These are phyloP conservation scores for Rhinoderma darwinii DNA, from an alignment of 2,113 vertebrate species.

Conservation along the genomic window DNA sequence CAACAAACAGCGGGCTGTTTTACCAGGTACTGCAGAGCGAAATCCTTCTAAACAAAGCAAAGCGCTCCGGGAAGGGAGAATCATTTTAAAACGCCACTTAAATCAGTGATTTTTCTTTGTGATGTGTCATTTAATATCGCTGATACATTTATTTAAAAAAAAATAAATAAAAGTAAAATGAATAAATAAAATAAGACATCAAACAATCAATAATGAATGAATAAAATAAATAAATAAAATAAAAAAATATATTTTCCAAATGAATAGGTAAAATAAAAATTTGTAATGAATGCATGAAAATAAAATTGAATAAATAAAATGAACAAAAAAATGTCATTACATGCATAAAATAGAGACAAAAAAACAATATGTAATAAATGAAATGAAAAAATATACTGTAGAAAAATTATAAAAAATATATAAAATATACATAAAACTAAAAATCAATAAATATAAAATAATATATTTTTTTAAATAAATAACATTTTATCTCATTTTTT, in stretches of 20 bases:
- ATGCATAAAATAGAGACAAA: too few relatives aligned
- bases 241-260: too few relatives aligned
- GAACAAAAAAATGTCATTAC: too few relatives aligned
- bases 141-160: too few relatives aligned
- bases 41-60: conserved; percentile 3
- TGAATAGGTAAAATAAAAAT: too few relatives aligned
- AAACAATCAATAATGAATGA: too few relatives aligned
- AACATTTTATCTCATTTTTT: neutral
- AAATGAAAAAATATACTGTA: too few relatives aligned
- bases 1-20: conserved; percentile 16
- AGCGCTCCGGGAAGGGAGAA: neutral
- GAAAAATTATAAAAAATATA: neutral
- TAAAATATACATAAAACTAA: neutral
- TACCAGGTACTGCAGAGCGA: neutral
- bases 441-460: neutral
- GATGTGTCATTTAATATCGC: neutral
- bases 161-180: neutral
- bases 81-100: neutral
- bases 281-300: too few relatives aligned
- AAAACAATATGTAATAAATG: neutral
- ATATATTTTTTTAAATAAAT: neutral
- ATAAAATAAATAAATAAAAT: too few relatives aligned
- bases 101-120: neutral
- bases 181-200: neutral
- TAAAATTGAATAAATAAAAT: neutral